Conservation (phyloP, 2,113 vertebrate species). For the Nipponia nippon region DNA sequence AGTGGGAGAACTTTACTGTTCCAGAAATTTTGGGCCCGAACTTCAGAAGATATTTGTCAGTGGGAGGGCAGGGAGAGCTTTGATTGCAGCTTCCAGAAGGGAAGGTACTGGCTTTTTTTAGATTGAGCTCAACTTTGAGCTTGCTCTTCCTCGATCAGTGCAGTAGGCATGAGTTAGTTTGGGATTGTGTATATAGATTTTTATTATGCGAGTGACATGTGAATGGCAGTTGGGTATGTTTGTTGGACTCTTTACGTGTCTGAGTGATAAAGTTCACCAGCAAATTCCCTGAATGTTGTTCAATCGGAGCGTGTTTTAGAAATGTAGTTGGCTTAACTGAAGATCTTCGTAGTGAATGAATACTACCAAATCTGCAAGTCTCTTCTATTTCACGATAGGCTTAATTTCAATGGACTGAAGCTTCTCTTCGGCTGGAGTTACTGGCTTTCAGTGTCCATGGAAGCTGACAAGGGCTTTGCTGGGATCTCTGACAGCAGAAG, state of each 20-base stretch:
- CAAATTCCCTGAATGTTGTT: neutral
- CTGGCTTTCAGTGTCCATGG: neutral
- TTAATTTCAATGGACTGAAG: neutral
- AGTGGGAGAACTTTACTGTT: neutral
- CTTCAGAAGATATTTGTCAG: neutral
- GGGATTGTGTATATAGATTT: neutral
- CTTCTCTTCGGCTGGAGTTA: neutral
- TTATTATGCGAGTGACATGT: neutral
- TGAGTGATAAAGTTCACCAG: neutral
- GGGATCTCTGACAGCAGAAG: neutral
- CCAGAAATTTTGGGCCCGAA: neutral
- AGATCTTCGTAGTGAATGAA: neutral
- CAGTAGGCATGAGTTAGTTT: neutral
- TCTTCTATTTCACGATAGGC: neutral
- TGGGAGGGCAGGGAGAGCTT: neutral
- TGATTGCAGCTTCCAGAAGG: neutral
- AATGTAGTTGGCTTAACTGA: neutral
- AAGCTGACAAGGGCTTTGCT: neutral
- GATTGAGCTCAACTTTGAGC: neutral
- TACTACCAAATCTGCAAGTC: neutral
- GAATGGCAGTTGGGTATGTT: neutral
- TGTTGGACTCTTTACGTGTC: rapidly evolving
- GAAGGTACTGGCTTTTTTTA: neutral
- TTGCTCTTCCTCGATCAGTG: neutral
- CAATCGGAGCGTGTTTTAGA: neutral